phyloP scores from a whole-genome alignment of 2,888 invertebrate genomes.

The Pachydiplax longipennis region DNA sequence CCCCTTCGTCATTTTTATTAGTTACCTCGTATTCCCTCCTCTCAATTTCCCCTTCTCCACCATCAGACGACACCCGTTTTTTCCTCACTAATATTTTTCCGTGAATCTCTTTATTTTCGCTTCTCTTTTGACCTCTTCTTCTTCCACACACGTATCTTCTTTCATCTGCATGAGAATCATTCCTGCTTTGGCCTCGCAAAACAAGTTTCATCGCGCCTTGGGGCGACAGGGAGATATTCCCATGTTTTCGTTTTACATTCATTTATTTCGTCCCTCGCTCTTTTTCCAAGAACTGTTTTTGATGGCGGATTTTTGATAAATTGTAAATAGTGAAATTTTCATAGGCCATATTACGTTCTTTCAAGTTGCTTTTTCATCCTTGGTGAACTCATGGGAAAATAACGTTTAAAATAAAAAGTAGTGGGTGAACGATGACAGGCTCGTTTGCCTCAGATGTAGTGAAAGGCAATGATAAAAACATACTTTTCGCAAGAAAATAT shows the following conservation, averaged over 20 bases:
- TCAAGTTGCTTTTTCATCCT: no score
- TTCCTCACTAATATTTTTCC: background rate
- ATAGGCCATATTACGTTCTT: no score
- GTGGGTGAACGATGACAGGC: no score
- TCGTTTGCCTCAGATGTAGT: no score
- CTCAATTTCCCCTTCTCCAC: background rate
- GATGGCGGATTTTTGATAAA: background rate
- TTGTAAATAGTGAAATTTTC: background rate
- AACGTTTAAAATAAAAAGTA: no score
- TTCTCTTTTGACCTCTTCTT: background rate
- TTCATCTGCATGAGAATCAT: conserved; percentile 21
- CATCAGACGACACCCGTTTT: background rate
- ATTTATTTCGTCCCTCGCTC: background rate
- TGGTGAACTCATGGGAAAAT: no score
- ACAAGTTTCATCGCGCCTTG: background rate
- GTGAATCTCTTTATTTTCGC: background rate
- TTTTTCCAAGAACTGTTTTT: background rate
- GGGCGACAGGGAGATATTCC: background rate
- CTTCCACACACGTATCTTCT: background rate
- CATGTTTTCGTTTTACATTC: background rate
- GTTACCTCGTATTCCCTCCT: background rate
- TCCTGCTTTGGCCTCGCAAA: background rate
- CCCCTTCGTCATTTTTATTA: background rate
- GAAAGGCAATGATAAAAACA: no score
- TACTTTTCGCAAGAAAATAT: no score